Evolutionary conservation across 1,140 invertebrate species (phyloP).

Genomic region (Tyrophagus putrescentiae): DNA sequence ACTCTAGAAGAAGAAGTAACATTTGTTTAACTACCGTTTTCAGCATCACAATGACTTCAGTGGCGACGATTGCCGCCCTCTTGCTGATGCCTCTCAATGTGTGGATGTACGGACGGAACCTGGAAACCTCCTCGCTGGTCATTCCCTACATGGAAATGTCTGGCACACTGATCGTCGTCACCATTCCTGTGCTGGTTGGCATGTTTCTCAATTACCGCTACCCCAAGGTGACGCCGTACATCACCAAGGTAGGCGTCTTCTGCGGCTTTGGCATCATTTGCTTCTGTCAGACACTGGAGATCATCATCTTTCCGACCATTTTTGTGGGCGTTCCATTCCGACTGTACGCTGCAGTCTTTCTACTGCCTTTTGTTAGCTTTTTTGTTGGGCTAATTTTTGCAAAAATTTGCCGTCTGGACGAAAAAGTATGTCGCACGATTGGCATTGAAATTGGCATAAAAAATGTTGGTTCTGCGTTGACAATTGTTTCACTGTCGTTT

Average conservation of each 20-base stretch:
- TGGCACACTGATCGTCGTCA: slow-evolving; percentile 30
- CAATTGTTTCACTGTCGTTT: slow-evolving; percentile 30
- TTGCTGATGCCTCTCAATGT: slow-evolving; percentile 35
- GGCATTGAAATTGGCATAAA: slow-evolving; percentile 38
- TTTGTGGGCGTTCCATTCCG: slow-evolving; percentile 32
- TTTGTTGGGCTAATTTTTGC: slow-evolving; percentile 32
- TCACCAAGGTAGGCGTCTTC: slow-evolving; percentile 26
- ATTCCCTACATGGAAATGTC: slow-evolving; percentile 35
- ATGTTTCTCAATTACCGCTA: slow-evolving; percentile 32
- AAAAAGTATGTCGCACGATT: slow-evolving; percentile 31
- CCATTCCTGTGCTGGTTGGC: slow-evolving; percentile 31
- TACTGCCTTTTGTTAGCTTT: slow-evolving; percentile 34
- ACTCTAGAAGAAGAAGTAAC: background rate
- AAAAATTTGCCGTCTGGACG: slow-evolving; percentile 29
- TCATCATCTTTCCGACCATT: slow-evolving; percentile 30
- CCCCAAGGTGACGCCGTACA: slow-evolving; percentile 28
- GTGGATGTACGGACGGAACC: slow-evolving; percentile 32
- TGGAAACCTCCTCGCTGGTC: slow-evolving; percentile 30
- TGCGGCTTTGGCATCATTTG: slow-evolving; percentile 28
- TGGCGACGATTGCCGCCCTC: slow-evolving; percentile 32
- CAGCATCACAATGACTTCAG: slow-evolving; percentile 35
- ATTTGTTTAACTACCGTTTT: slow-evolving; percentile 23
- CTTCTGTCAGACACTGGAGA: slow-evolving; percentile 29
- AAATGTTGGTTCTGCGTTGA: slow-evolving; percentile 33
- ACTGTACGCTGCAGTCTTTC: slow-evolving; percentile 31